Evolutionary conservation across 2,113 vertebrate genomes (phyloP), one percentile per base, ranked within the genome.

Genomic region (Perognathus longimembris): DNA sequence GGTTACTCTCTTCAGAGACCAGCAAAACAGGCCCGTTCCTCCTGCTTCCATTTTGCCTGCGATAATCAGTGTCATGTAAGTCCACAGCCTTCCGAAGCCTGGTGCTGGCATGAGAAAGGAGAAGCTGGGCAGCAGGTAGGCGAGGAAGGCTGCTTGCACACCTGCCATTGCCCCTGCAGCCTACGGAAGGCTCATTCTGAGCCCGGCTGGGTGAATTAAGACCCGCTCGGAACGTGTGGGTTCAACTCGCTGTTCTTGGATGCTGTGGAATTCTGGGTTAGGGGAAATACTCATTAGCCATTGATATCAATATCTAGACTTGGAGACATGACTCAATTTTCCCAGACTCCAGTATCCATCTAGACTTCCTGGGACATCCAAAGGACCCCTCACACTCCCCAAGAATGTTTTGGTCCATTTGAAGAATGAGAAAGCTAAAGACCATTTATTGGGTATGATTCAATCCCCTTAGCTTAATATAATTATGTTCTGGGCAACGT

Each of bases 11-110:
- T 77, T 11, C 50, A 18, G 90, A 45, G 82, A 78, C 61, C 90
- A 90, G 61, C 34, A 71, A 50, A 77, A 88, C 4, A 71, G 75
- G 88, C 90, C 17, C 21, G 18, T 17, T 45, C 66, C 54, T 85
- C 61, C 70, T 14, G 32, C 42, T 61, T 28, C 61, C 80, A 6
- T 82, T 89, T 71, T 85, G 61, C 79, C 80, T 50, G 94, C 61
- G 2, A 1, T 38, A 64, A 76, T 79, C 40, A 67, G 64, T 22
- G 40, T 64, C 40, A 10, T 18, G 42, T 80, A 67, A 71, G 63
- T 59, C 50, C 20, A 3, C 22, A 85, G 24, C 70, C 67, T 94
- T 70, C 59, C 22, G 30, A n/a, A n/a, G n/a, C n/a, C n/a, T n/a
- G 42, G 87, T 1, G 40, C n/a, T 21, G 30, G 0, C 9, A 38